A percentile compares a stretch with the other conserved stretches of the same genome.
phyloP scores from a whole-genome alignment of 2,797 vertebrate species.

The Crypturellus tataupa region DNA sequence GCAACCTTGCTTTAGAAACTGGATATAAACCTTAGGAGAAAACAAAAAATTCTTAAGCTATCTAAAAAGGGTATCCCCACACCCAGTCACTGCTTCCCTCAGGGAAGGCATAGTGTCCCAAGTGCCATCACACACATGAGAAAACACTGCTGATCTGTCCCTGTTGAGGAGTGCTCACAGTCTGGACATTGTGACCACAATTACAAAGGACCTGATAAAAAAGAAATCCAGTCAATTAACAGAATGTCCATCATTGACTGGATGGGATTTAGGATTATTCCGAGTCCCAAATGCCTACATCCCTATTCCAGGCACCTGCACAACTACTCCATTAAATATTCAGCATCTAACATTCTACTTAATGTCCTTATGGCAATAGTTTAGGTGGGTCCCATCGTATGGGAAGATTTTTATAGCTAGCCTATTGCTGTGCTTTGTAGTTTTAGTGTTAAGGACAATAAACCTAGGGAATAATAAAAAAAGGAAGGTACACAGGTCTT shows the following conservation, averaged over 20 bases:
- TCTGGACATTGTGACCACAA: neutral
- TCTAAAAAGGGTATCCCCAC: neutral
- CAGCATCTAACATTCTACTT: neutral
- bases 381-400: neutral
- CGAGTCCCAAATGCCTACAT: neutral
- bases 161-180: neutral
- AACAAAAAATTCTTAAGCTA: neutral
- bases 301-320: neutral
- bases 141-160: neutral
- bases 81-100: neutral
- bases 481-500: constrained; percentile 10
- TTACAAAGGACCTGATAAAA: neutral
- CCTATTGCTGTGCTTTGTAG: neutral
- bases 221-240: neutral
- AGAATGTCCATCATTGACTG: neutral
- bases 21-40: neutral
- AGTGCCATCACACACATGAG: neutral
- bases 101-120: neutral
- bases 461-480: neutral
- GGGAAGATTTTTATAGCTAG: neutral
- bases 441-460: neutral
- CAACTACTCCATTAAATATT: neutral
- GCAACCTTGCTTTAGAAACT: neutral
- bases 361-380: rapidly evolving
- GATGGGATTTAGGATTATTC: neutral